Percentiles rank a stretch among this genome's conserved stretches.
These are phyloP conservation scores for Xiphophorus hellerii DNA, from an alignment of 2,113 vertebrate genomes.

Conservation along the genomic window DNA sequence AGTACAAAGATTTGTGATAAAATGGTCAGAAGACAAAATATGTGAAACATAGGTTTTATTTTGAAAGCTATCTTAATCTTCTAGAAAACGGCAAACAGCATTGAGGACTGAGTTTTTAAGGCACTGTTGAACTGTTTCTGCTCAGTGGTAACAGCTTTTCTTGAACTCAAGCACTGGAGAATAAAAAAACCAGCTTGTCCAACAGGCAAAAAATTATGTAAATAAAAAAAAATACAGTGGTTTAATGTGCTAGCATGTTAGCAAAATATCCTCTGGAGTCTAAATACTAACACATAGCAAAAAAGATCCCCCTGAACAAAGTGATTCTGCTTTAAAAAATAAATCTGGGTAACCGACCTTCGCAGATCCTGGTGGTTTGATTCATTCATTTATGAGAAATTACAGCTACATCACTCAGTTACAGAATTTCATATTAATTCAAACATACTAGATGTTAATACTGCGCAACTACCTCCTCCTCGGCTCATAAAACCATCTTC, in stretches of 20 bases:
- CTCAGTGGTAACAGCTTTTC: slow-evolving; percentile 40
- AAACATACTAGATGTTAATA: neutral
- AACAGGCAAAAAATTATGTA: slow-evolving; percentile 35
- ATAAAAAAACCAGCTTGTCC: slow-evolving; percentile 39
- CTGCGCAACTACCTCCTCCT: neutral
- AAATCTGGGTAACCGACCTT: no score
- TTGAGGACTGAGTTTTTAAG: slow-evolving; percentile 50
- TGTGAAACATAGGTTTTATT: slow-evolving; percentile 65
- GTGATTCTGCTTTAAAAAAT: neutral
- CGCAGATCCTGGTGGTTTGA: no score
- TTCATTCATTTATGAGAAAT: no score
- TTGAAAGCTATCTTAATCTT: slow-evolving; percentile 38
- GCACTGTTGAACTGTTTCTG: slow-evolving; percentile 74
- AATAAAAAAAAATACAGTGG: no score
- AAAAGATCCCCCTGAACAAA: no score
- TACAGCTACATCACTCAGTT: neutral
- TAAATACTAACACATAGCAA: neutral
- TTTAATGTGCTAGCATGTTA: neutral
- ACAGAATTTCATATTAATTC: neutral
- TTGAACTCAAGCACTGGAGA: slow-evolving; percentile 13
- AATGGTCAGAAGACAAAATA: neutral
- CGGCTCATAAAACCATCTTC: neutral
- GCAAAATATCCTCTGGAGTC: neutral
- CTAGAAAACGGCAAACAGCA: slow-evolving; percentile 20
- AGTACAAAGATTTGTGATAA: no score